Conservation (phyloP, 2,888 invertebrate species). For the Cryptocheilus praepositus region DNA sequence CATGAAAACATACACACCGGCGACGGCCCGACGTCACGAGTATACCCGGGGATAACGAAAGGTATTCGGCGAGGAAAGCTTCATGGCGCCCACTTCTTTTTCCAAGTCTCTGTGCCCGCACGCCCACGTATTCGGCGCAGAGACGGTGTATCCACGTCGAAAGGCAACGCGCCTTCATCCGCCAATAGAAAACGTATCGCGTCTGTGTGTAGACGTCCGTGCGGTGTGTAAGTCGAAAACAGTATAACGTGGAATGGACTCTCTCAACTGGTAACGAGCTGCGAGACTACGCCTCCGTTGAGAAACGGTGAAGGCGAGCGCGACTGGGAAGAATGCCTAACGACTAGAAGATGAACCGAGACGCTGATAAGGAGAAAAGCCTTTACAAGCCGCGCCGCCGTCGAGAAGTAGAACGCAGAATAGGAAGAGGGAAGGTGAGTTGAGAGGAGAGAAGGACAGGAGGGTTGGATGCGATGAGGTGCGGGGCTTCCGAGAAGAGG, state of each 20-base stretch:
- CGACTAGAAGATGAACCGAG: constrained; percentile 61
- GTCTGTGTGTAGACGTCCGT: not conserved
- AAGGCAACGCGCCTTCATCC: not conserved
- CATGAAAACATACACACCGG: too few species aligned
- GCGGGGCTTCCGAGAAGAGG: too few species aligned
- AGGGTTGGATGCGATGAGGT: too few species aligned
- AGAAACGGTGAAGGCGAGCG: too few species aligned
- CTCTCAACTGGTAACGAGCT: not conserved
- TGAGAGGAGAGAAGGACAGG: too few species aligned
- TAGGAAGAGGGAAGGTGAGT: too few species aligned
- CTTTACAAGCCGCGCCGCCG: constrained; percentile 29
- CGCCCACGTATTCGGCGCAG: too few species aligned
- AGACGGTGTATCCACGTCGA: too few species aligned
- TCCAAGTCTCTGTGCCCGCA: not conserved
- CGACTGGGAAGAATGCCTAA: constrained; percentile 54
- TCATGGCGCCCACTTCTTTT: not conserved
- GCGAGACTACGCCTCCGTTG: not conserved
- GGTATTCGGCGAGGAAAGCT: not conserved
- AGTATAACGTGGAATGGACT: not conserved
- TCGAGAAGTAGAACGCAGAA: not conserved
- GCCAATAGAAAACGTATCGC: not conserved
- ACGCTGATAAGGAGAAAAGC: constrained; percentile 54
- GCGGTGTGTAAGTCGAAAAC: not conserved
- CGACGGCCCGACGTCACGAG: too few species aligned
- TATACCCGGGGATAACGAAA: too few species aligned